phyloP scores from a whole-genome alignment of 2,888 invertebrate genomes.

The Lasioglossum figueresi region DNA sequence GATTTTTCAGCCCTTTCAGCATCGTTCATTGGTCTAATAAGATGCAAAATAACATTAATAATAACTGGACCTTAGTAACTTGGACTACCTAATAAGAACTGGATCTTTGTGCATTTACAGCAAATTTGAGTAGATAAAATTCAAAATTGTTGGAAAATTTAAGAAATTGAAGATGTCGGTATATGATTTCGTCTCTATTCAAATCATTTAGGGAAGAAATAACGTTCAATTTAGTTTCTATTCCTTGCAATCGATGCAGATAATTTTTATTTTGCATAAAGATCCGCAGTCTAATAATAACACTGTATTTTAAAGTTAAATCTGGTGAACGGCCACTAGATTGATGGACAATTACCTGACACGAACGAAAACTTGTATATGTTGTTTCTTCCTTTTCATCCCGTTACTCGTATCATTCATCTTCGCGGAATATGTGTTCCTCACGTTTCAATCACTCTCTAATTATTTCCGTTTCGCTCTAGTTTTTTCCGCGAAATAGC shows the following conservation, averaged over 20 bases:
- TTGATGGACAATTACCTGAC: constrained; percentile 87
- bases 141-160: too few species aligned
- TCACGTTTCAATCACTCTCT: background rate
- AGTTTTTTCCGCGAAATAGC: constrained; percentile 6
- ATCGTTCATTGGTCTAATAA: constrained; percentile 90
- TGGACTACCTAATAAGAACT: too few species aligned
- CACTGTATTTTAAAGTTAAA: background rate
- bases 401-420: constrained; percentile 72
- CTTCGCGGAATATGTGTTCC: constrained; percentile 28
- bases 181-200: too few species aligned
- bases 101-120: too few species aligned
- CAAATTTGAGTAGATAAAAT: too few species aligned
- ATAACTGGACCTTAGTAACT: too few species aligned
- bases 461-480: background rate
- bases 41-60: constrained; percentile 62
- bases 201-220: too few species aligned
- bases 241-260: too few species aligned
- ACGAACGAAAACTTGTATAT: constrained; percentile 95
- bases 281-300: background rate
- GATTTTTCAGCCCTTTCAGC: constrained; percentile 90
- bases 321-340: background rate
- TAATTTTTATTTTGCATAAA: too few species aligned
- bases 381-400: constrained; percentile 89
- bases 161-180: too few species aligned
- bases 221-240: too few species aligned